Percentiles rank a stretch among this genome's conserved stretches.
These are phyloP conservation scores for Ranitomeya variabilis DNA, from an alignment of 2,113 vertebrate species.

Conservation along the genomic window DNA sequence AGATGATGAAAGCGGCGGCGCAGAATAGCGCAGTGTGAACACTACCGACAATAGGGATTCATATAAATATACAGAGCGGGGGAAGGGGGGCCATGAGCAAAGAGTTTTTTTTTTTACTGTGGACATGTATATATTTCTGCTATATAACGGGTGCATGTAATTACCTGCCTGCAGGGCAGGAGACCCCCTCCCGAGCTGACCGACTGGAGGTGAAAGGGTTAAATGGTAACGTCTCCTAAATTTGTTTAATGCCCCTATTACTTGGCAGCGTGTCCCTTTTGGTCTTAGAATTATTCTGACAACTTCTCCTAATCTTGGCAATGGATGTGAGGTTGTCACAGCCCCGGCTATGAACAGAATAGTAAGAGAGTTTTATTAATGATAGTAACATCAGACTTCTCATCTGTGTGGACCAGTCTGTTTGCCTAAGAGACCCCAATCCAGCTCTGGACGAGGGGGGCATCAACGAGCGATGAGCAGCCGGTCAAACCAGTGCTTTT, in stretches of 20 bases:
- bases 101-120: neutral
- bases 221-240: neutral
- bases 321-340: too few species aligned
- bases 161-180: neutral
- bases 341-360: too few species aligned
- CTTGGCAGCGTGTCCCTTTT: too few species aligned
- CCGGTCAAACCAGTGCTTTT: too few species aligned
- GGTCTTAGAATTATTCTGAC: too few species aligned
- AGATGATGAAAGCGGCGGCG: neutral
- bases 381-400: too few species aligned
- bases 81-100: neutral
- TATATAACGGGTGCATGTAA: neutral
- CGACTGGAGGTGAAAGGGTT: neutral
- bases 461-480: too few species aligned
- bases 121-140: neutral
- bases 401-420: too few species aligned
- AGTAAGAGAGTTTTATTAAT: too few species aligned
- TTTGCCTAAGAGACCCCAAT: too few species aligned
- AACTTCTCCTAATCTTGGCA: too few species aligned
- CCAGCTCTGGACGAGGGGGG: too few species aligned
- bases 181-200: neutral
- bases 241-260: neutral
- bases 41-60: neutral
- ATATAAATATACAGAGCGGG: neutral
- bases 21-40: conserved; percentile 11